Evolutionary conservation across 1,140 invertebrate species (phyloP).

Genomic region (Aphelinus certus): DNA sequence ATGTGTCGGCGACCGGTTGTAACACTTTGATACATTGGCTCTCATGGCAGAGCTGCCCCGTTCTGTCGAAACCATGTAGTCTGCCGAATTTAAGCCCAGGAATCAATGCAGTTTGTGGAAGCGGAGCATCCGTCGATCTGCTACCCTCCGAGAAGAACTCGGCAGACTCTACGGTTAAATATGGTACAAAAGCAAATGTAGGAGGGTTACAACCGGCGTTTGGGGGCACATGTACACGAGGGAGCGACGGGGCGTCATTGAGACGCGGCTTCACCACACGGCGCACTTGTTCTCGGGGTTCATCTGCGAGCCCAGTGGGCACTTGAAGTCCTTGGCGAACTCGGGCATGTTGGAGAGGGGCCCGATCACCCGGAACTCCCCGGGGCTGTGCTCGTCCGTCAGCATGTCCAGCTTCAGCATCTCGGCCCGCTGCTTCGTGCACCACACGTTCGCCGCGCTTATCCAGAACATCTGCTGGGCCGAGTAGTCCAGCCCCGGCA

Average conservation of each 20-base stretch:
- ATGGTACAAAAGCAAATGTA: no score
- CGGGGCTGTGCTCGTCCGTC: constrained; percentile 82
- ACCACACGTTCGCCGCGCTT: constrained; percentile 68
- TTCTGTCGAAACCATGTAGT: no score
- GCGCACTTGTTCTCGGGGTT: constrained; percentile 89
- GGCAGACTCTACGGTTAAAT: no score
- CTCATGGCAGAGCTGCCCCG: no score
- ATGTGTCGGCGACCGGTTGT: no score
- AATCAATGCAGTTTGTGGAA: no score
- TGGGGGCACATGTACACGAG: no score
- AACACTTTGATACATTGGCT: no score
- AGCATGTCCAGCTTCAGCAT: constrained; percentile 65
- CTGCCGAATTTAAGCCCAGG: no score
- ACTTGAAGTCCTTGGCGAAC: constrained; percentile 89
- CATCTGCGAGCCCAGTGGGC: constrained; percentile 82
- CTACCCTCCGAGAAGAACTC: no score
- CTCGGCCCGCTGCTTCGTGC: constrained; percentile 67
- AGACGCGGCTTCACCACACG: constrained; percentile 72
- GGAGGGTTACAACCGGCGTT: no score
- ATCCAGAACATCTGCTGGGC: constrained; percentile 74
- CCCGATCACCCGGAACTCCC: constrained; percentile 85
- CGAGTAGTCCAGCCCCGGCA: constrained; percentile 66
- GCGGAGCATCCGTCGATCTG: no score
- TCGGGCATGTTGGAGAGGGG: constrained; percentile 91
- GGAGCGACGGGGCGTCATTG: background rate